Percentiles rank a stretch among this genome's conserved stretches.
These are phyloP conservation scores for Timema podura DNA, from an alignment of 2,888 invertebrate genomes.

Conservation along the genomic window DNA sequence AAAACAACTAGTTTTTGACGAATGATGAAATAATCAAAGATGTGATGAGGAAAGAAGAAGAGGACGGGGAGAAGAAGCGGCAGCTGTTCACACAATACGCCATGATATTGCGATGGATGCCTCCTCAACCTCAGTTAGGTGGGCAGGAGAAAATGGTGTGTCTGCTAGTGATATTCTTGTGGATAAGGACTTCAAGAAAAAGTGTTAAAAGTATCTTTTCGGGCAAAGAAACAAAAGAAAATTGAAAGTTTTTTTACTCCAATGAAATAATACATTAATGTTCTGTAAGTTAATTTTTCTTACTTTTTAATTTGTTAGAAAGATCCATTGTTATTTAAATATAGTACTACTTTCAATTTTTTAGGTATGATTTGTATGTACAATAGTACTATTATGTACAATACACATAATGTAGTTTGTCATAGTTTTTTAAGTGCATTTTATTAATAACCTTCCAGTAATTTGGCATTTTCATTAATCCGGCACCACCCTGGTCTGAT, in stretches of 20 bases:
- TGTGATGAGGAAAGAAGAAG: not conserved
- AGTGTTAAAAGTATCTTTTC: slow-evolving; percentile 2
- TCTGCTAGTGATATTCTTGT: slow-evolving; percentile 12
- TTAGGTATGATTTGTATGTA: no score
- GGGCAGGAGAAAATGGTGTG: slow-evolving; percentile 5
- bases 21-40: not conserved
- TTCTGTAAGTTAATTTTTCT: slow-evolving; percentile 2
- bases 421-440: no score
- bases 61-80: not conserved
- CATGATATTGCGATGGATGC: slow-evolving; percentile 15
- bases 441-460: no score
- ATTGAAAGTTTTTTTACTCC: not conserved
- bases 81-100: not conserved
- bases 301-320: slow-evolving; percentile 6
- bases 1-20: slow-evolving; percentile 3
- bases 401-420: no score
- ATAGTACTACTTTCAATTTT: no score
- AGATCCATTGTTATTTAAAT: not conserved
- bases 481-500: no score
- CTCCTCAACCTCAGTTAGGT: not conserved
- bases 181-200: slow-evolving; percentile 3
- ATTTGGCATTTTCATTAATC: no score
- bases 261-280: not conserved
- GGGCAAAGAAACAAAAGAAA: slow-evolving; percentile 4
- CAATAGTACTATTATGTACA: no score